phyloP scores from a whole-genome alignment of 1,140 invertebrate species.

The Thereuonema tuberculata region DNA sequence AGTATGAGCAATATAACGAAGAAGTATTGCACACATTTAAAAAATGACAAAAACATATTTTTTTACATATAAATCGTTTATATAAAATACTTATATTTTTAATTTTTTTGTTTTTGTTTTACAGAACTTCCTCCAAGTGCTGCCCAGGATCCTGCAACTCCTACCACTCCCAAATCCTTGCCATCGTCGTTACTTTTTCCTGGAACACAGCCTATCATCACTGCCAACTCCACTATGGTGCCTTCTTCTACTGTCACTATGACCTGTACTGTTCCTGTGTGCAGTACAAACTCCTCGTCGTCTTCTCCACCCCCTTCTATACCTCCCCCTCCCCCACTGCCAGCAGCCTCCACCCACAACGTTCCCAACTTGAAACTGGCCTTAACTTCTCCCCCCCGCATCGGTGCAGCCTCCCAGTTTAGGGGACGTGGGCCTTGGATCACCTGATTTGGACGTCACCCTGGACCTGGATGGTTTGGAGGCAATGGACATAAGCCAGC shows the following conservation, averaged over 20 bases:
- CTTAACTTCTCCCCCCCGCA: slow-evolving; percentile 17
- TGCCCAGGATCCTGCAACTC: slow-evolving; percentile 57
- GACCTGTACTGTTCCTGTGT: background rate
- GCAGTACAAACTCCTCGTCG: background rate
- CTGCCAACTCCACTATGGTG: slow-evolving; percentile 21
- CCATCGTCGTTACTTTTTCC: slow-evolving; percentile 1
- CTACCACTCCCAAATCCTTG: slow-evolving; percentile 36
- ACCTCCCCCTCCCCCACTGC: slow-evolving; percentile 35
- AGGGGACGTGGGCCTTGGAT: slow-evolving; percentile 20
- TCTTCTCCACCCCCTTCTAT: slow-evolving; percentile 11
- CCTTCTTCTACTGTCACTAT: slow-evolving; percentile 2
- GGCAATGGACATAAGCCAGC: slow-evolving; percentile 18
- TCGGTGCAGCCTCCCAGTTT: slow-evolving; percentile 17
- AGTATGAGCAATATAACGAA: no score
- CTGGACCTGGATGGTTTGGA: slow-evolving; percentile 21
- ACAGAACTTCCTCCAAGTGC: slow-evolving; percentile 72
- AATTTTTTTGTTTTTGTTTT: slow-evolving; percentile 16
- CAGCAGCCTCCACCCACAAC: no score
- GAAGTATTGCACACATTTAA: no score
- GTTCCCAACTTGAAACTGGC: slow-evolving; percentile 37
- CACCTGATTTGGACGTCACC: slow-evolving; percentile 23
- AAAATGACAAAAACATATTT: no score
- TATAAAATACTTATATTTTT: no score
- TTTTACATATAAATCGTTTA: no score
- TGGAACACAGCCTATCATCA: slow-evolving; percentile 30